Percentiles rank a stretch among this genome's conserved stretches.
phyloP scores from a whole-genome alignment of 2,888 invertebrate genomes.

The Agrochola macilenta region DNA sequence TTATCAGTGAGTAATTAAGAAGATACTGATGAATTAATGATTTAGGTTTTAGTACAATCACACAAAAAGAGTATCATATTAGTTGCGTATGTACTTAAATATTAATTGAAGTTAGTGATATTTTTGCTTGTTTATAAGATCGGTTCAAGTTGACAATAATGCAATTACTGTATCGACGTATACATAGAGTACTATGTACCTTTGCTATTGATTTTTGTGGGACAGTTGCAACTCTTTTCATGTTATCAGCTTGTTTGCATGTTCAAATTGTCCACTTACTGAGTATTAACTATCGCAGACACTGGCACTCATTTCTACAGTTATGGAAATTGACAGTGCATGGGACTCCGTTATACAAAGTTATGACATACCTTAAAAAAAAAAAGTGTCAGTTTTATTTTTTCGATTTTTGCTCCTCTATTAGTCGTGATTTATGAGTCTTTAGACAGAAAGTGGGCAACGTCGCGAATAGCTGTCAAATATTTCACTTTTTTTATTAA shows the following conservation, averaged over 20 bases:
- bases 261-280: too few relatives aligned
- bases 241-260: neutral
- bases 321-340: neutral
- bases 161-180: neutral
- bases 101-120: neutral
- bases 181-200: neutral
- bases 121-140: neutral
- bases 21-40: too few relatives aligned
- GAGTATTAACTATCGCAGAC: too few relatives aligned
- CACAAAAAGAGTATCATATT: neutral
- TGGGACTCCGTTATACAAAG: neutral
- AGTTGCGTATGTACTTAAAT: neutral
- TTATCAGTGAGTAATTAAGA: neutral
- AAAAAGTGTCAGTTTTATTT: neutral
- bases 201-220: neutral
- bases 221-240: neutral
- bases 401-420: neutral
- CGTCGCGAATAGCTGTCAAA: too few relatives aligned
- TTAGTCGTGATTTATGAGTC: neutral
- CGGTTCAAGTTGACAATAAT: neutral
- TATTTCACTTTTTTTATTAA: too few relatives aligned
- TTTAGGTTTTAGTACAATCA: neutral
- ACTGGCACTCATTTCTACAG: neutral
- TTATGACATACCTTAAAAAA: neutral
- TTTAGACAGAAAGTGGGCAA: too few relatives aligned